Evolutionary conservation across 2,888 invertebrate genomes (phyloP), one percentile per base, ranked within the genome.

Genomic region (Ochropacha duplaris): DNA sequence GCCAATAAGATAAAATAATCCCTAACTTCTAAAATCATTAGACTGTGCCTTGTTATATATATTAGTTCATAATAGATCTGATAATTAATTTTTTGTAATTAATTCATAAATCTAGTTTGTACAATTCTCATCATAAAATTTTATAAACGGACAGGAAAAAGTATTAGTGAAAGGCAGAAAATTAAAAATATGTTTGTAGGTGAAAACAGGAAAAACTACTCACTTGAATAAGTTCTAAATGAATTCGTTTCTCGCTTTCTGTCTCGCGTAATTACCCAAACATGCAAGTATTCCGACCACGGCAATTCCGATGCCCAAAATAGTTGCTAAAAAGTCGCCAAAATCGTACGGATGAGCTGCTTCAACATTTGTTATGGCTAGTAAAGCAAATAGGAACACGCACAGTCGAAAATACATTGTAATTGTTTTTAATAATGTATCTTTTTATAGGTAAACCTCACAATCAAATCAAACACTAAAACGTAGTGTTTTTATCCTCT

Each of bases 231-330:
- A 57, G 61, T 71, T 68, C 67, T 89, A 92, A 54, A 92, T 91
- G 70, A 92, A 92, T 72, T 92, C 92, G 65, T 92, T 91, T 72
- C 92, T 86, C 50, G 94, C 94, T 82, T 93, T 92, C 80, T 93
- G 94, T 74, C 96, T 92, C 22, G 95, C 95, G 77, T 95, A 95
- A 67, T 94, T 94, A 39, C 95, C 96, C 74, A 96, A 88, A 83
- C 95, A 95, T 22, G 95, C 95, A 56, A 95, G 89, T 60, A 95
- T 93, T 71, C 94, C 94, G 59, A 95, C 78, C 26, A 93, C 91
- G 52, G 94, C 91, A 49, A 95, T 93, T 50, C 94, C 88, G 49
- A 95, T 71, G 1, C 95, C 95, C 55, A 96, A 75, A 65, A 95
- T 87, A 22, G 95, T 90, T 5, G 95, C 96, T 64, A 95, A 74